A percentile compares a stretch with the other conserved stretches of the same genome.
Conservation (phyloP, 2,888 invertebrate genomes). For the Leptopilina myrica region DNA sequence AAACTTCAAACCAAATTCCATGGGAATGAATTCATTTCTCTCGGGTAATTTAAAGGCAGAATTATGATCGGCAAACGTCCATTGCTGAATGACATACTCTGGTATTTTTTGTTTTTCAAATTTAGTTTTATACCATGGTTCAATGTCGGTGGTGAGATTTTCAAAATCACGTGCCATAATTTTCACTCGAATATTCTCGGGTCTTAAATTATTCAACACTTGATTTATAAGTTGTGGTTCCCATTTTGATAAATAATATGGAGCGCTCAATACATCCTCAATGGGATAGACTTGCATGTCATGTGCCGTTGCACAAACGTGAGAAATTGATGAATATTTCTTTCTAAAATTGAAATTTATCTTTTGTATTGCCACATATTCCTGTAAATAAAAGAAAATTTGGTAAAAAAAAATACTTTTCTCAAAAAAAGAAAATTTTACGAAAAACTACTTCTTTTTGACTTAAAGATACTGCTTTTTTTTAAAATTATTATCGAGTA, state of each 20-base stretch:
- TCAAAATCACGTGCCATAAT: constrained; percentile 89
- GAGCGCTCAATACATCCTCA: constrained; percentile 89
- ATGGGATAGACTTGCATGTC: constrained; percentile 85
- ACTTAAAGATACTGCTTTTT: not conserved
- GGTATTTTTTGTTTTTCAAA: constrained; percentile 86
- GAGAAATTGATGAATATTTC: constrained; percentile 85
- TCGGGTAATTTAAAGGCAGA: constrained; percentile 86
- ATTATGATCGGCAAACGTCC: constrained; percentile 83
- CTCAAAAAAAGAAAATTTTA: not conserved
- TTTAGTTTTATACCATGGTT: constrained; percentile 95
- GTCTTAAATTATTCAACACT: constrained; percentile 84
- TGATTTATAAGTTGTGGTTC: constrained; percentile 88
- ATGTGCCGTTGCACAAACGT: constrained; percentile 84
- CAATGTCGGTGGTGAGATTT: constrained; percentile 82
- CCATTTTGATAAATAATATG: constrained; percentile 90
- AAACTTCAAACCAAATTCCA: constrained; percentile 84
- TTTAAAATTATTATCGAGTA: no score
- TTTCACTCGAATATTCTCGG: constrained; percentile 88
- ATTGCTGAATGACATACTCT: constrained; percentile 81
- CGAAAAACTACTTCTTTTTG: no score
- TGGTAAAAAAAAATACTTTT: not conserved
- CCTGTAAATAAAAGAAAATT: constrained; percentile 72
- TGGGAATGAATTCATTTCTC: constrained; percentile 95
- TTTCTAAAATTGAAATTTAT: constrained; percentile 92
- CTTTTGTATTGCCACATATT: constrained; percentile 87